Base-by-base conservation (phyloP, 2,888 invertebrate species). In the Heterodera filipjevi region DNA sequence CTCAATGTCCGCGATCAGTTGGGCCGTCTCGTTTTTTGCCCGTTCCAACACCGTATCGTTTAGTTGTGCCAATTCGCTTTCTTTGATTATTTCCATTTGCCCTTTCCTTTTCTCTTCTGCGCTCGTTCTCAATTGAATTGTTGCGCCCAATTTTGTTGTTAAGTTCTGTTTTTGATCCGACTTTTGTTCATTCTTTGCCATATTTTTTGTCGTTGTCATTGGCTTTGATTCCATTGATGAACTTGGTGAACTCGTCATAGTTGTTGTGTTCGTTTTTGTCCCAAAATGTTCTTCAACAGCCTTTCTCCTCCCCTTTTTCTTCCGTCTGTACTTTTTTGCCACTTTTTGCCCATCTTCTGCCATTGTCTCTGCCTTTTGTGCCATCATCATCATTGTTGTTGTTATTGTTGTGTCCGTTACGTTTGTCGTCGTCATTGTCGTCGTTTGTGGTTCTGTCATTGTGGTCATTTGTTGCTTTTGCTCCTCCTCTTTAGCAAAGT, bases 1-100 rank as follows among this genome's bases (percentile, higher is more conserved):
- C 66, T 79, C 79, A 30, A 79, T 79, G 39, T 77, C 79, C 14
- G 79, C 64, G 10, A 79, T 79, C 53, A 79, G 46, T 53, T 79
- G 66, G 14, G 77, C 79, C 30, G 79, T 79, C 46, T 79, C 79
- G 30, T 76, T 68, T 59, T 71, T 64, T 32, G 79, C 39, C 19
- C 59, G 46, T 64, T 27, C 66, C 30, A 74, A 30, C 32, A 46
- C 64, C 22, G 53, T 75, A 30, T 75, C 75, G 35, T 75, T 75
- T 46, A 39, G 71, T 14, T 22, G 8, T 12, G 39, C 39, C 14
- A 71, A 30, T 6, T 35, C 35, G n/a, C n/a, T 6, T 39, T 71
- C 71, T n/a, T 35, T 30, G 44, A 68, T 68, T 30, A 39, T 19
- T 39, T 44, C 39, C 71, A 71, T 19, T 22, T 46, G 44, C n/a